Conservation (phyloP, 2,888 invertebrate genomes). For the Lypha dubia region DNA sequence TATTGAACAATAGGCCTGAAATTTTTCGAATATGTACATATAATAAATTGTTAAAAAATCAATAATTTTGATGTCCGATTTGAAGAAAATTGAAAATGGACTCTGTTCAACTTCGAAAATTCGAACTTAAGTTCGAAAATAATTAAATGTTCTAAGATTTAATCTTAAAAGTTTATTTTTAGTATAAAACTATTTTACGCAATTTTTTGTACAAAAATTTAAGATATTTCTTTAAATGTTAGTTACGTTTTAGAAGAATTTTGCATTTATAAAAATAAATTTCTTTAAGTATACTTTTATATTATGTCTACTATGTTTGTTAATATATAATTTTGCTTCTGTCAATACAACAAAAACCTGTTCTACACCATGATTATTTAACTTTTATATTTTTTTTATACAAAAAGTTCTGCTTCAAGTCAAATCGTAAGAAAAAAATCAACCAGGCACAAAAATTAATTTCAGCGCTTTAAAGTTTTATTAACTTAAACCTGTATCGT, state of each 20-base stretch:
- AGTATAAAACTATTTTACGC: neutral
- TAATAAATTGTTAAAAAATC: too few species aligned
- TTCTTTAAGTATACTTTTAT: constrained; percentile 17
- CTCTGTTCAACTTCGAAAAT: neutral
- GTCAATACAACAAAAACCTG: constrained; percentile 27
- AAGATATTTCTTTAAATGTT: neutral
- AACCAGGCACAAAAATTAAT: neutral
- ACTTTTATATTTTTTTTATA: constrained; percentile 15
- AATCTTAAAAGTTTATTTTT: neutral
- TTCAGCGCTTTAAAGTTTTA: constrained; percentile 32
- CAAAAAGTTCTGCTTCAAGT: neutral
- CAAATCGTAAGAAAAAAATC: neutral
- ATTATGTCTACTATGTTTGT: neutral
- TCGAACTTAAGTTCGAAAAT: constrained; percentile 1
- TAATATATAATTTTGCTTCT: constrained; percentile 26
- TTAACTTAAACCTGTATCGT: constrained; percentile 5
- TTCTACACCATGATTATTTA: constrained; percentile 40
- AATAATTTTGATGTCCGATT: too few species aligned
- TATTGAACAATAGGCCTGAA: too few species aligned
- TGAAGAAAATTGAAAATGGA: too few species aligned
- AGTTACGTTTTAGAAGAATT: neutral
- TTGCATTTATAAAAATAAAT: neutral
- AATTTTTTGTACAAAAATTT: neutral
- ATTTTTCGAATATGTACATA: too few species aligned
- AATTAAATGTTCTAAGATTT: neutral